Evolutionary conservation across 2,113 vertebrate genomes (phyloP).

Genomic region (Cyprinodon brontotheroides): DNA sequence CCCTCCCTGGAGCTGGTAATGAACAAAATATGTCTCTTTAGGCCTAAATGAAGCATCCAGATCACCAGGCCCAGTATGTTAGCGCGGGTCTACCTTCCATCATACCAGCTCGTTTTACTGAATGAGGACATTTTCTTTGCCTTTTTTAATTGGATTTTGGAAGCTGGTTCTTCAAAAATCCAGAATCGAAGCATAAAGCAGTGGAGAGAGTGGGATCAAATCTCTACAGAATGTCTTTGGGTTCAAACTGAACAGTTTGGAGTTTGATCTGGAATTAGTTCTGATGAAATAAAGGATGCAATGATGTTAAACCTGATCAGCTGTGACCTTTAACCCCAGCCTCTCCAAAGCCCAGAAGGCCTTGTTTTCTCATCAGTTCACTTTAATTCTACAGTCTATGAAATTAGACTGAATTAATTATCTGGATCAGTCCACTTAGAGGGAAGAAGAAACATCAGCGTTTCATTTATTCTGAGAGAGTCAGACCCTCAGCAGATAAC

Average conservation of each 20-base stretch:
- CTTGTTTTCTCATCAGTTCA: too few species aligned
- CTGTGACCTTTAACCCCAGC: too few species aligned
- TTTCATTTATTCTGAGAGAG: too few species aligned
- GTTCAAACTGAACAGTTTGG: conserved; percentile 5
- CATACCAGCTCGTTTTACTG: too few species aligned
- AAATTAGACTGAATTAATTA: too few species aligned
- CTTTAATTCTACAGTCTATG: too few species aligned
- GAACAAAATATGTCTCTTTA: conserved; percentile 45
- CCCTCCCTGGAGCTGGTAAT: conserved; percentile 37
- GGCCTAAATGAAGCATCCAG: conserved; percentile 52
- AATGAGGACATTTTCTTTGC: conserved; percentile 55
- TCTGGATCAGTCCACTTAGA: too few species aligned
- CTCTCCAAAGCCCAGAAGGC: too few species aligned
- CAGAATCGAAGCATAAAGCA: conserved; percentile 35
- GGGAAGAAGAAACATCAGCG: too few species aligned
- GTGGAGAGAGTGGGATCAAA: conserved; percentile 14
- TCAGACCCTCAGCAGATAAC: too few species aligned
- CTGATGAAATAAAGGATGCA: background rate
- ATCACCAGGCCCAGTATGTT: conserved; percentile 53
- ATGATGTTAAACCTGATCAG: too few species aligned
- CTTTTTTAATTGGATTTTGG: conserved; percentile 49
- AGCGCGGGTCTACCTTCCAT: too few species aligned
- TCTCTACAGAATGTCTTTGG: conserved; percentile 32
- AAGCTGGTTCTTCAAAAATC: conserved; percentile 77
- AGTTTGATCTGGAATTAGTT: background rate